These are phyloP conservation scores for Grammomys dolichurus DNA, from an alignment of 2,113 vertebrate genomes.

Conservation along the genomic window DNA sequence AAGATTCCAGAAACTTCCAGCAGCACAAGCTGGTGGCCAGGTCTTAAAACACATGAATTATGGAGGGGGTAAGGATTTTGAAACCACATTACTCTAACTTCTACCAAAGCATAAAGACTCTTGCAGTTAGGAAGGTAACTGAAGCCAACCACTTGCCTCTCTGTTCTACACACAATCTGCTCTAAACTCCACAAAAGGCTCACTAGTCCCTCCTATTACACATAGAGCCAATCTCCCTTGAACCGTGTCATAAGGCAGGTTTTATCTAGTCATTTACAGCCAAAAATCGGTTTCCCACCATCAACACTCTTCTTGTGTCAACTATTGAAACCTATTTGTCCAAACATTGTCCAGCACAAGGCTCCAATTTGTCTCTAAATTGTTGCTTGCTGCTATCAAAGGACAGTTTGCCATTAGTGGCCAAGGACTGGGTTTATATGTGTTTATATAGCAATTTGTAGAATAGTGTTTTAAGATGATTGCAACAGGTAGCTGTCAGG, in stretches of 20 bases:
- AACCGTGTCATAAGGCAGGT: constrained; percentile 1
- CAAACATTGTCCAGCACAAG: constrained; percentile 64
- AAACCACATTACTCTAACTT: neutral
- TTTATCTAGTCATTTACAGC: constrained; percentile 62
- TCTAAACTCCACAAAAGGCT: neutral
- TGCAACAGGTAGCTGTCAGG: constrained; percentile 56
- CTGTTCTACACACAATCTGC: neutral
- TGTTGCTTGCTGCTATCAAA: constrained; percentile 75
- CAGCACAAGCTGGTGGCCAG: neutral
- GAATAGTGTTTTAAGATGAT: constrained; percentile 68
- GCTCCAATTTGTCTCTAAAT: constrained; percentile 71
- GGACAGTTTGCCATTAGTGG: constrained; percentile 76
- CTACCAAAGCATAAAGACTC: neutral
- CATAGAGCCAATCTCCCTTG: neutral
- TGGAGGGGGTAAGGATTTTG: neutral
- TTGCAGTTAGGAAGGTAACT: neutral
- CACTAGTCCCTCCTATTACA: neutral
- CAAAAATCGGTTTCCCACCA: constrained; percentile 65
- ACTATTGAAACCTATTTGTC: constrained; percentile 79
- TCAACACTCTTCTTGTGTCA: constrained; percentile 68
- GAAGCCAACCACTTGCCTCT: neutral
- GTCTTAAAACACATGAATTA: neutral
- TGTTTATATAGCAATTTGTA: constrained; percentile 77
- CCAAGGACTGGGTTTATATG: constrained; percentile 70
- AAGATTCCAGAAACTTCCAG: neutral